Evolutionary conservation across 2,797 vertebrate species (phyloP), one percentile per base, ranked within the genome.

Genomic region (Pantherophis alleghaniensis): DNA sequence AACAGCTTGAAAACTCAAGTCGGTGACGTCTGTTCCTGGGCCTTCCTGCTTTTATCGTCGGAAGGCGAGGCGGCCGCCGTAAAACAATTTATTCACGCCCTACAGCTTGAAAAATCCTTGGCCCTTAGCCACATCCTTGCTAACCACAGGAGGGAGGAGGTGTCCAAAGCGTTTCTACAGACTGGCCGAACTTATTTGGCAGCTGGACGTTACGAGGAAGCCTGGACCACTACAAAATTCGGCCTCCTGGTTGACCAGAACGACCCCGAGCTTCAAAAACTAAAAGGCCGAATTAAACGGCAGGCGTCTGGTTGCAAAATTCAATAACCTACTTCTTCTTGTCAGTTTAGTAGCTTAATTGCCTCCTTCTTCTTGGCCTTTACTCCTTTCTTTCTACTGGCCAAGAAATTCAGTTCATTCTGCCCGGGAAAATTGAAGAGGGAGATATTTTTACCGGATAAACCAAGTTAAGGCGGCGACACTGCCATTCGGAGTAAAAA

Each of bases 281-380:
- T 99, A 93, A 98, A 97, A 95, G 88, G 97, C 0, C 98, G 96
- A 88, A 97, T 99, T 89, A 99, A 98, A 93, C 97, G 98, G 88
- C 98, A 99, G 95, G 97, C 96, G 0, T 97, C 97, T 0, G 97
- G 98, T 94, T 99, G 99, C 91, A 98, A 97, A 20, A 97, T 99
- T 53, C 98, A 99, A 93, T 99, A 61, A 10, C 3, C 10, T 28
- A 63, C 11, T 63, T 63, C 7, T 61, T 24, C 60, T 26, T 61
- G 60, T 24, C 10, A 11, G 56, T 69, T 13, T 28, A 92, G 87
- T 89, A 92, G 87, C 88, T 47, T 10, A 32, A 11, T 61, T 13
- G 11, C 61, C 11, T 66, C 61, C 26, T 32, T 51, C 26, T 32
- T 51, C 32, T 5, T 37, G 37, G 87, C 9, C 2, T 24, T 56